Evolutionary conservation across 2,113 vertebrate genomes (phyloP).

Genomic region (Rhinogobius similis): DNA sequence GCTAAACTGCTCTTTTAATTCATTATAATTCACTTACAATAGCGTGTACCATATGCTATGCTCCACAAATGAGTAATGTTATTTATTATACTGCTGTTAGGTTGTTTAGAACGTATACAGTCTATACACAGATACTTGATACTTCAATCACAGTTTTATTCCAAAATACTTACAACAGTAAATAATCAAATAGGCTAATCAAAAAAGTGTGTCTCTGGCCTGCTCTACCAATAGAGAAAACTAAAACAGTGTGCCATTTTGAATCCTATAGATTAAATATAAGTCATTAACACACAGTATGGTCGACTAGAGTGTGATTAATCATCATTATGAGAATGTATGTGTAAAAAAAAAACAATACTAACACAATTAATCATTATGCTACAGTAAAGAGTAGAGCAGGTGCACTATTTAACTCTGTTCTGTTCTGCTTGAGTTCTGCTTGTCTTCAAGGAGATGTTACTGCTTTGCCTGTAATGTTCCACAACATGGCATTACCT

Average conservation of each 20-base stretch:
- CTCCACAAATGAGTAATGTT: neutral
- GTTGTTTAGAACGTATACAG: neutral
- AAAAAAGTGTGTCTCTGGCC: neutral
- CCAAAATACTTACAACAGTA: no score
- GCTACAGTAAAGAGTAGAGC: neutral
- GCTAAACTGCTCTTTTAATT: neutral
- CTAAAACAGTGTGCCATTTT: neutral
- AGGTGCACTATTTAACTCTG: no score
- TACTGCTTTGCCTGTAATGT: no score
- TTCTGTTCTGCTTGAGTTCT: no score
- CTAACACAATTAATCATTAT: neutral
- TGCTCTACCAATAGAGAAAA: neutral
- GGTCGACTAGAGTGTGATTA: neutral
- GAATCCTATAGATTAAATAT: neutral
- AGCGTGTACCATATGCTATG: neutral
- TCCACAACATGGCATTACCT: no score
- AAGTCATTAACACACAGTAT: neutral
- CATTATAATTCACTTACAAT: slow-evolving; percentile 1
- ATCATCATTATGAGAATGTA: neutral
- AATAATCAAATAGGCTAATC: neutral
- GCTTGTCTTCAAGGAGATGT: no score
- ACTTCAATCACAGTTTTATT: no score
- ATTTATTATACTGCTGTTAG: neutral
- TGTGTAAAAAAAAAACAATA: neutral
- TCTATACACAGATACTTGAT: neutral